phyloP scores from a whole-genome alignment of 2,797 vertebrate species.

The Sphenodon punctatus region DNA sequence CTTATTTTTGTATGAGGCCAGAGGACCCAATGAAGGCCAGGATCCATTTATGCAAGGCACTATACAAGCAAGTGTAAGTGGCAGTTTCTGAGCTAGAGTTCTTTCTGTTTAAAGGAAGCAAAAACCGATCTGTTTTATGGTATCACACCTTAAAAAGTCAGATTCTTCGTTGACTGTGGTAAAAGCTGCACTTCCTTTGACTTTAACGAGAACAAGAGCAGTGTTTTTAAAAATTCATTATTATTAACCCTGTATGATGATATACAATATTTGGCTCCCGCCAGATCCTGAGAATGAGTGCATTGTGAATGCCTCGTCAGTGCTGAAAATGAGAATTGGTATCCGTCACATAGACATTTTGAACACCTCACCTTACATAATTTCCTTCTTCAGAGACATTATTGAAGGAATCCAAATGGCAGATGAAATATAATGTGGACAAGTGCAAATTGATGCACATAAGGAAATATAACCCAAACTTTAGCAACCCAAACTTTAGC shows the following conservation, averaged over 20 bases:
- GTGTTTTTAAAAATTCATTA: slow-evolving; percentile 21
- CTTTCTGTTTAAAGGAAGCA: slow-evolving; percentile 20
- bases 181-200: neutral
- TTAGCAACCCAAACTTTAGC: no score
- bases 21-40: slow-evolving; percentile 3
- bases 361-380: no score
- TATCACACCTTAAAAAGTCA: slow-evolving; percentile 12
- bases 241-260: slow-evolving; percentile 5
- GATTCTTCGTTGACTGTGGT: neutral
- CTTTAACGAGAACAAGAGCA: neutral
- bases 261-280: slow-evolving; percentile 19
- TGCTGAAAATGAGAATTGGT: no score
- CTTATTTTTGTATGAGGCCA: slow-evolving; percentile 43
- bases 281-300: slow-evolving; percentile 18
- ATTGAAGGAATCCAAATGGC: neutral
- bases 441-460: no score
- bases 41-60: slow-evolving; percentile 17
- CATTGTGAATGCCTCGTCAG: no score
- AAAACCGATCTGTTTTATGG: slow-evolving; percentile 30
- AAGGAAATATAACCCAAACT: no score
- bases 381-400: neutral
- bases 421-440: no score
- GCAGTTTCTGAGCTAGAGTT: neutral
- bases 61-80: slow-evolving; percentile 24
- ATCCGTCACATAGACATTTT: no score